Conservation (phyloP, 2,888 invertebrate genomes). For the Smittia sp. region DNA sequence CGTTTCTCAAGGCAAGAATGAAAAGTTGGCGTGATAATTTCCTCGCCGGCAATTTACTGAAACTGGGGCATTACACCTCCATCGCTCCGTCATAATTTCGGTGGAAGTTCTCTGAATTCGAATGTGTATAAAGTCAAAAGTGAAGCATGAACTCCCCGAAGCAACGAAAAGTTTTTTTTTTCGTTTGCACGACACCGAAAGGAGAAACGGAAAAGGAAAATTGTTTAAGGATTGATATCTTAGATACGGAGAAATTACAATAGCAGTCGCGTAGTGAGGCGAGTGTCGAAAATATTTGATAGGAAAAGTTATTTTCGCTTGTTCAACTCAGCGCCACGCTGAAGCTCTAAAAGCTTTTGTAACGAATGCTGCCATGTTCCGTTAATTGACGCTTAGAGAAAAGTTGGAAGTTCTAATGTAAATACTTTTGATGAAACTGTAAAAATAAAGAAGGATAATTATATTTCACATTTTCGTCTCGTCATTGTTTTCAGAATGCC, state of each 20-base stretch:
- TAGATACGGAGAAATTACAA: constrained; percentile 25
- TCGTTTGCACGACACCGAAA: constrained; percentile 31
- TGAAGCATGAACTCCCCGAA: constrained; percentile 35
- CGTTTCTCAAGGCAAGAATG: constrained; percentile 6
- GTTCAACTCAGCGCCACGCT: no score
- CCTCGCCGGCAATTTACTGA: constrained; percentile 30
- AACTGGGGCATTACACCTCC: constrained; percentile 35
- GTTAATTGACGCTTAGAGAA: no score
- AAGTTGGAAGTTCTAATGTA: no score
- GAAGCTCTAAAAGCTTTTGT: no score
- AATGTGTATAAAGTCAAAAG: constrained; percentile 20
- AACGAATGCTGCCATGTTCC: no score
- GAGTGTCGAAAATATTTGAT: no score
- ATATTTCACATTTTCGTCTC: no score
- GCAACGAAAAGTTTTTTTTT: constrained; percentile 13
- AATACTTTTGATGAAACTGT: no score
- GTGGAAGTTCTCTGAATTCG: not conserved
- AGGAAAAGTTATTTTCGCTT: no score
- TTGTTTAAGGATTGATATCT: constrained; percentile 39
- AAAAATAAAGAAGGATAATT: no score
- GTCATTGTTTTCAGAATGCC: no score
- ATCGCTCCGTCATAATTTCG: constrained; percentile 3
- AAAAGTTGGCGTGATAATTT: constrained; percentile 32
- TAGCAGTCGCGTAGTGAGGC: not conserved
- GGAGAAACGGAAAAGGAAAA: constrained; percentile 1